Evolutionary conservation across 1,140 invertebrate species (phyloP).

Genomic region (Tetramorium alpestre): DNA sequence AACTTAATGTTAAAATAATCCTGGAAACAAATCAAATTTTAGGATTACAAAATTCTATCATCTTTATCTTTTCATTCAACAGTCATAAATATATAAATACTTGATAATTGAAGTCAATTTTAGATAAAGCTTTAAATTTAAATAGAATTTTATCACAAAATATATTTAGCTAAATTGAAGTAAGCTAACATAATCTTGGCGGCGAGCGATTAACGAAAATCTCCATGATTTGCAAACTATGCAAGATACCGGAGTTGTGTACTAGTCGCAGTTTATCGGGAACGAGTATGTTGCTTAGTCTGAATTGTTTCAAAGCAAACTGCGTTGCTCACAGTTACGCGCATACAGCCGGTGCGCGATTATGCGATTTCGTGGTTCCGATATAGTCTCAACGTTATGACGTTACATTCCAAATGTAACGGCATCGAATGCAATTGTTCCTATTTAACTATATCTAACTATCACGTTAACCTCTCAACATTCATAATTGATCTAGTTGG

Average conservation of each 20-base stretch:
- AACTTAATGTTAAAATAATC: background rate
- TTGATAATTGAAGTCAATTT: background rate
- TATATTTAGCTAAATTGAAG: background rate
- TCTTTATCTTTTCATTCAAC: background rate
- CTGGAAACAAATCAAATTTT: background rate
- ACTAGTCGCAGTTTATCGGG: constrained; percentile 34
- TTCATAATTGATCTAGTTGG: background rate
- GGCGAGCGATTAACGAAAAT: constrained; percentile 30
- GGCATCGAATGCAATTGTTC: constrained; percentile 32
- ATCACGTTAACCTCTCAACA: constrained; percentile 10
- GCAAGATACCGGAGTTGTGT: constrained; percentile 41
- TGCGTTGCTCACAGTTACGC: constrained; percentile 28
- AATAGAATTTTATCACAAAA: background rate
- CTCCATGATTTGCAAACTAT: constrained; percentile 3
- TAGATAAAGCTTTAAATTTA: background rate
- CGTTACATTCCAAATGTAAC: constrained; percentile 44
- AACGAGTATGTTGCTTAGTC: constrained; percentile 49
- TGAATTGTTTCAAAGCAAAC: constrained; percentile 55
- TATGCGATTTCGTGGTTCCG: constrained; percentile 53
- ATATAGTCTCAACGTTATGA: constrained; percentile 38
- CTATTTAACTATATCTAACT: constrained; percentile 18
- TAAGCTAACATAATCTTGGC: background rate
- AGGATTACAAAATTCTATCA: background rate
- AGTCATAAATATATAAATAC: background rate
- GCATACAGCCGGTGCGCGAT: constrained; percentile 38